These are phyloP conservation scores for Lydus trimaculatus DNA, from an alignment of 2,888 invertebrate genomes.

Conservation along the genomic window DNA sequence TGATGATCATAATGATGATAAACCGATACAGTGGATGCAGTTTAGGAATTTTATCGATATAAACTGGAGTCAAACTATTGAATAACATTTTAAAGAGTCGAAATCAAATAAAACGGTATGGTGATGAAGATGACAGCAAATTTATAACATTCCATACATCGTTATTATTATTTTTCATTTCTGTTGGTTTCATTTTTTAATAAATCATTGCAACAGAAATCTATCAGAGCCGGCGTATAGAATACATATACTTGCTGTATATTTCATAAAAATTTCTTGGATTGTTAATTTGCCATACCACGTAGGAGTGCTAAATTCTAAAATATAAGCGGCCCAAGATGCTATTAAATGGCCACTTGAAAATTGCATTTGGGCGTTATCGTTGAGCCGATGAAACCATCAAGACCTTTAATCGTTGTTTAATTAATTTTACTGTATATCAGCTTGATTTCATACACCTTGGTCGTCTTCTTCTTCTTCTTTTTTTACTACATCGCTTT, in stretches of 20 bases:
- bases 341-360: conserved; percentile 1
- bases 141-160: conserved; percentile 1
- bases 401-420: not conserved
- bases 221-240: not conserved
- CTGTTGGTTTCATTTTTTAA: not conserved
- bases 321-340: not conserved
- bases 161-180: not conserved
- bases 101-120: not conserved
- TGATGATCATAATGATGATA: not conserved
- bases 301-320: not conserved
- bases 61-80: not conserved
- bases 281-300: too few relatives aligned
- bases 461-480: not conserved
- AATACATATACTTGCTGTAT: too few relatives aligned
- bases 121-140: not conserved
- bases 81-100: not conserved
- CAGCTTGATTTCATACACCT: not conserved
- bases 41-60: not conserved
- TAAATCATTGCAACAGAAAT: not conserved
- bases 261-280: too few relatives aligned
- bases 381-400: not conserved
- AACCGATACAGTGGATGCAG: not conserved
- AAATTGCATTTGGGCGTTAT: not conserved
- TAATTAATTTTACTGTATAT: not conserved
- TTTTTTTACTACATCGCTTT: not conserved